Evolutionary conservation across 2,888 invertebrate genomes (phyloP).

Genomic region (Celastrina argiolus): DNA sequence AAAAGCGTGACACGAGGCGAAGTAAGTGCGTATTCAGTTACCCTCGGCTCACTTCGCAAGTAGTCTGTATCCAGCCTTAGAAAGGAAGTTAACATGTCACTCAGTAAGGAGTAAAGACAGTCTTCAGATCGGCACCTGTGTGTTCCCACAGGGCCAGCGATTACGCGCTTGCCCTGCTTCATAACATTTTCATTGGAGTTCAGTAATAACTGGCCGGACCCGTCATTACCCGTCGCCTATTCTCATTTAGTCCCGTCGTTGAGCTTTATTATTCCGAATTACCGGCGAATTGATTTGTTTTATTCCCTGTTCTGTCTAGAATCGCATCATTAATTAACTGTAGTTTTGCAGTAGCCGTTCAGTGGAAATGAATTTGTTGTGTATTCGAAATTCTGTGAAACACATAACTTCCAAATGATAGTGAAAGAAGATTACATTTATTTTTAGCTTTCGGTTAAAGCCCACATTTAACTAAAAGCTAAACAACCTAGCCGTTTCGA

Average conservation of each 20-base stretch:
- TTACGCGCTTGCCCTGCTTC: slow-evolving; percentile 50
- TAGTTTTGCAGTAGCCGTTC: background rate
- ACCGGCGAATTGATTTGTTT: slow-evolving; percentile 10
- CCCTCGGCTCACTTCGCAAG: too few relatives aligned
- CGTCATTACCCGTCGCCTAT: slow-evolving; percentile 23
- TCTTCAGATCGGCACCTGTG: background rate
- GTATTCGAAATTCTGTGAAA: background rate
- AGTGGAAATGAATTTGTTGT: background rate
- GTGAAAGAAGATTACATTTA: background rate
- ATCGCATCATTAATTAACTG: background rate
- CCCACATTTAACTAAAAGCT: background rate
- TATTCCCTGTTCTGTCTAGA: background rate
- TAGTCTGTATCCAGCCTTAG: background rate
- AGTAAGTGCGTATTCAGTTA: too few relatives aligned
- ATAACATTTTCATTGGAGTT: slow-evolving; percentile 60
- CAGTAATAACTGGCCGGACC: slow-evolving; percentile 39
- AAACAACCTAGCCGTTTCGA: background rate
- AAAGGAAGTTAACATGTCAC: background rate
- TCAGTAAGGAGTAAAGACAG: background rate
- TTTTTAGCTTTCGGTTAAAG: background rate
- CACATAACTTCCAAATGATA: background rate
- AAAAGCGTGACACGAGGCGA: too few relatives aligned
- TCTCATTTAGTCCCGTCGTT: slow-evolving; percentile 1
- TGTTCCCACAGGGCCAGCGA: slow-evolving; percentile 50
- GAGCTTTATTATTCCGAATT: slow-evolving; percentile 13